A percentile compares a stretch with the other conserved stretches of the same genome.
phyloP scores from a whole-genome alignment of 2,888 invertebrate species.

The Melipona bicolor region DNA sequence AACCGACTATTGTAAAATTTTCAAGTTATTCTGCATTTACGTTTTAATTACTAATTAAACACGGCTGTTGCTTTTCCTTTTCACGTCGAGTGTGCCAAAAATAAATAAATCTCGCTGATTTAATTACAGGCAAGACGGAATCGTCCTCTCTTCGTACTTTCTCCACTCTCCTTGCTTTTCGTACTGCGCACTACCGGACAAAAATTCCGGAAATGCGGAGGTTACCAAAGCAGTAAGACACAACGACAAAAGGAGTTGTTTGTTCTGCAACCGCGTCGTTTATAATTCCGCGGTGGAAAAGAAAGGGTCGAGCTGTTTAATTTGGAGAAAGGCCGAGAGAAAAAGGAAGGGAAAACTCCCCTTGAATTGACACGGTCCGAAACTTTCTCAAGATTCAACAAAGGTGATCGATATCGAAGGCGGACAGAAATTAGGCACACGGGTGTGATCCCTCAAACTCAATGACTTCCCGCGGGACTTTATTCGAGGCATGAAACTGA shows the following conservation, averaged over 20 bases:
- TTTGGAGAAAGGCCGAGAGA: neutral
- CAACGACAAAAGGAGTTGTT: slow-evolving; percentile 34
- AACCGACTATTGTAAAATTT: no score
- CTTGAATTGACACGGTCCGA: neutral
- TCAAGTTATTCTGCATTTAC: no score
- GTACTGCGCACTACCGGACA: neutral
- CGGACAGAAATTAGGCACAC: slow-evolving; percentile 4
- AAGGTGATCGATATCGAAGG: slow-evolving; percentile 26
- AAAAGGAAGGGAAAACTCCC: neutral
- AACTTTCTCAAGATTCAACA: slow-evolving; percentile 1
- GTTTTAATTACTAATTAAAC: neutral
- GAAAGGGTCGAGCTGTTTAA: slow-evolving; percentile 58
- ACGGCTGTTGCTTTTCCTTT: neutral
- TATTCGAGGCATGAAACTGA: no score
- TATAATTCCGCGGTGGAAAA: slow-evolving; percentile 7
- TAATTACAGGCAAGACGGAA: neutral
- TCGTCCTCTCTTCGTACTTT: neutral
- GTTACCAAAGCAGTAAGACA: neutral
- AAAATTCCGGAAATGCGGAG: slow-evolving; percentile 1
- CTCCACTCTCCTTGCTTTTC: neutral
- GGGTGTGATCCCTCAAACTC: neutral
- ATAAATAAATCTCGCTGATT: neutral
- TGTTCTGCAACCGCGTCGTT: slow-evolving; percentile 22
- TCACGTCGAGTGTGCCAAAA: neutral
- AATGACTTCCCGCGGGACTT: neutral